These are phyloP conservation scores for Patagioenas fasciata DNA, from an alignment of 2,113 vertebrate genomes.

Conservation along the genomic window DNA sequence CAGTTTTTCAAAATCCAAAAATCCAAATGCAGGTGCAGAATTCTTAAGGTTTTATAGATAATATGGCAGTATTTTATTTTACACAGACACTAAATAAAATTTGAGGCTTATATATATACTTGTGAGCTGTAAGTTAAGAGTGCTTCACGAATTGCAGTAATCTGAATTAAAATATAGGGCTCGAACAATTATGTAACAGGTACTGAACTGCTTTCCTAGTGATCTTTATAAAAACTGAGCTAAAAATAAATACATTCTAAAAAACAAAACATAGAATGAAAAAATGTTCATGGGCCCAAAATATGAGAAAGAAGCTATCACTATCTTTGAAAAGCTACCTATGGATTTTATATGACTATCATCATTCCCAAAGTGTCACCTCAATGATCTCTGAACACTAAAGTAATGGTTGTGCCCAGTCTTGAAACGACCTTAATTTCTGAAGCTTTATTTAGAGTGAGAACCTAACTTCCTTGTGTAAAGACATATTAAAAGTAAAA, in stretches of 20 bases:
- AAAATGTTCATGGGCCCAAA: background rate
- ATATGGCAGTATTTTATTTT: background rate
- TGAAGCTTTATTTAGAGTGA: background rate
- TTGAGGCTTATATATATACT: background rate
- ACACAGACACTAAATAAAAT: background rate
- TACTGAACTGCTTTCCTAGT: background rate
- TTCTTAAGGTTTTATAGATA: background rate
- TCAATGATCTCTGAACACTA: background rate
- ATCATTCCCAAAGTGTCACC: background rate
- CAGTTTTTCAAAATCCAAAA: background rate
- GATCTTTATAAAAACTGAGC: background rate
- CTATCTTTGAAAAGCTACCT: background rate
- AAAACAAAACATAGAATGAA: background rate
- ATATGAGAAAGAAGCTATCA: background rate
- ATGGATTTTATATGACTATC: background rate
- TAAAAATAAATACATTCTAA: slow-evolving; percentile 12
- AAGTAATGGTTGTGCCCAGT: background rate
- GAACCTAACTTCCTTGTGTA: background rate
- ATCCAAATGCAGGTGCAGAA: background rate
- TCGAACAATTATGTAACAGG: background rate
- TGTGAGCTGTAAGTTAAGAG: background rate
- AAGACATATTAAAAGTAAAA: background rate
- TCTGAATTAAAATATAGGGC: background rate
- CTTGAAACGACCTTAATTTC: background rate
- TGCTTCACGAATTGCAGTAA: background rate